These are phyloP conservation scores for Diabrotica virgifera DNA, from an alignment of 1,140 invertebrate genomes.

Conservation along the genomic window DNA sequence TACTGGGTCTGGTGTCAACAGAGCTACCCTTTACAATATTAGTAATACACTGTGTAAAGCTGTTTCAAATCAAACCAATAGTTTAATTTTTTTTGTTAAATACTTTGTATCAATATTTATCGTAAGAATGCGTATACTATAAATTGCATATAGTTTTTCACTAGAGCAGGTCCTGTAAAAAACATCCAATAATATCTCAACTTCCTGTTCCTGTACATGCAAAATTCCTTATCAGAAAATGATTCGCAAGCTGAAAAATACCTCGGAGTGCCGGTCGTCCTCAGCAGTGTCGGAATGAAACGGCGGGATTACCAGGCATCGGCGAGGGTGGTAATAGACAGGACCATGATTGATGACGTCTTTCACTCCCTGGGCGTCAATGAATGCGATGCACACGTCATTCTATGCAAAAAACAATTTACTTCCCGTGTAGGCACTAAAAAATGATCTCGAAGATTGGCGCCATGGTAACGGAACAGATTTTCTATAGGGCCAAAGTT, in stretches of 20 bases:
- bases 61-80: no score
- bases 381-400: slow-evolving; percentile 18
- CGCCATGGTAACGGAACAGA: slow-evolving; percentile 1
- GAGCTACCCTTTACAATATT: no score
- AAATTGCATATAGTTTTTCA: no score
- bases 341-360: slow-evolving; percentile 25
- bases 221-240: slow-evolving; percentile 28
- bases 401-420: slow-evolving; percentile 16
- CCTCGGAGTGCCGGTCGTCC: neutral
- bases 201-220: slow-evolving; percentile 22
- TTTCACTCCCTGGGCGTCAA: slow-evolving; percentile 12
- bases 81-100: no score
- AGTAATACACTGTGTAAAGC: no score
- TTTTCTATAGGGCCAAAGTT: neutral
- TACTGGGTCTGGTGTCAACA: no score
- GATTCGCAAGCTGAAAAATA: slow-evolving; percentile 25
- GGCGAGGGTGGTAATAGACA: slow-evolving; percentile 28
- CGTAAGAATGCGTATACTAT: no score
- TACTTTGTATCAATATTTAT: no score
- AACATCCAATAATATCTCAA: slow-evolving; percentile 19
- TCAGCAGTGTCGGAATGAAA: slow-evolving; percentile 16
- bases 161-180: neutral
- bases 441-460: slow-evolving; percentile 11
- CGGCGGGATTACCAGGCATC: slow-evolving; percentile 20
- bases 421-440: slow-evolving; percentile 8